Conservation (phyloP, 1,140 invertebrate genomes). For the Pachyrhynchus sulphureomaculatus region DNA sequence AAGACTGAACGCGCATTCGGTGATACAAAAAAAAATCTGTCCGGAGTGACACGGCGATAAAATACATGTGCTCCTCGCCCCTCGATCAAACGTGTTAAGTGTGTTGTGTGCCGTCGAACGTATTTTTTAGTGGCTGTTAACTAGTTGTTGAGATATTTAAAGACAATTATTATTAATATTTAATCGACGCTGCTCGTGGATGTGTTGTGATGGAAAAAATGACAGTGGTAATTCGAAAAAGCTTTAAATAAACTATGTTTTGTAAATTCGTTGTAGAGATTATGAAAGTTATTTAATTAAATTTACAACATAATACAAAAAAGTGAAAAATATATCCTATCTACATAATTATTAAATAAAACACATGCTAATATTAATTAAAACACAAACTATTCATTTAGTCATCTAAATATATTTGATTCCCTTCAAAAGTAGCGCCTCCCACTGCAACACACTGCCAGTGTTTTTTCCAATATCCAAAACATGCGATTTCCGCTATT, state of each 20-base stretch:
- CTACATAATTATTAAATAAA: too few species aligned
- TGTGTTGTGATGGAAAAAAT: conserved; percentile 17
- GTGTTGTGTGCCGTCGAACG: conserved; percentile 33
- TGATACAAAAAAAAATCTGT: conserved; percentile 8
- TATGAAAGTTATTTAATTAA: neutral
- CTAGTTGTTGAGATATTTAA: conserved; percentile 38
- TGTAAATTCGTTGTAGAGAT: neutral
- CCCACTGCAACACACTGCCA: too few species aligned
- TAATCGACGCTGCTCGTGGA: conserved; percentile 5
- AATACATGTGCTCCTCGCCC: conserved; percentile 1
- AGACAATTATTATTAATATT: conserved; percentile 29
- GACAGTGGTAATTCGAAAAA: neutral
- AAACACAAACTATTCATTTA: too few species aligned
- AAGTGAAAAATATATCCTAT: too few species aligned
- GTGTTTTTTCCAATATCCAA: too few species aligned
- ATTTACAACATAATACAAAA: neutral
- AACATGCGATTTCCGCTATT: too few species aligned
- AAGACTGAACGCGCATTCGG: conserved; percentile 22
- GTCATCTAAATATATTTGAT: too few species aligned
- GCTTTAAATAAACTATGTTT: conserved; percentile 6
- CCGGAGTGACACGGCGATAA: conserved; percentile 23
- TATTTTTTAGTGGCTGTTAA: conserved; percentile 34
- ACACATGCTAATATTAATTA: too few species aligned
- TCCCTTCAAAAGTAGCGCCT: too few species aligned
- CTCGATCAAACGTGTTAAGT: conserved; percentile 33